Evolutionary conservation across 2,888 invertebrate species (phyloP).

Genomic region (Plutella xylostella): DNA sequence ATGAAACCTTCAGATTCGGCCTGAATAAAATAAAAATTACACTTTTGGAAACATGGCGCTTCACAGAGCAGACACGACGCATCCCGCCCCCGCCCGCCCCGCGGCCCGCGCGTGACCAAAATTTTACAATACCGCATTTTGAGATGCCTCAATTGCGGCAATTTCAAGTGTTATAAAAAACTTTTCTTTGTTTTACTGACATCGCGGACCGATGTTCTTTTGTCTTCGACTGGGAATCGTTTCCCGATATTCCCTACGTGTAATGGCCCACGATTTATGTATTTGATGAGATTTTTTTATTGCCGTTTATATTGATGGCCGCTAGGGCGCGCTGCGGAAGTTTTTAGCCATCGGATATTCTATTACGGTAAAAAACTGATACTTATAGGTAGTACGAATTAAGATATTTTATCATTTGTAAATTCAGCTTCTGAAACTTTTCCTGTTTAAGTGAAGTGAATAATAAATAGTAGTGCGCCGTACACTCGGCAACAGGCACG

Average conservation of each 20-base stretch:
- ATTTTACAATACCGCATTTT: conserved; percentile 27
- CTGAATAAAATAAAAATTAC: not conserved
- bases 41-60: not conserved
- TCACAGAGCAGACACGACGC: too few relatives aligned
- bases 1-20: not conserved
- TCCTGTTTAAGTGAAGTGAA: too few relatives aligned
- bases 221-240: conserved; percentile 47
- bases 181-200: conserved; percentile 42
- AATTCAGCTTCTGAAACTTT: too few relatives aligned
- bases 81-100: too few relatives aligned
- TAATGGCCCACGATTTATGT: conserved; percentile 4
- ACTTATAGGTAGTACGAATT: too few relatives aligned
- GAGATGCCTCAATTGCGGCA: conserved; percentile 29
- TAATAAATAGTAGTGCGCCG: too few relatives aligned
- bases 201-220: conserved; percentile 20
- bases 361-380: too few relatives aligned
- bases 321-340: not conserved
- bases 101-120: conserved; percentile 26
- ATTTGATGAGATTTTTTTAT: conserved; percentile 4
- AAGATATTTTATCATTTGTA: too few relatives aligned
- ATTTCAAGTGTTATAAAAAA: conserved; percentile 46
- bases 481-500: too few relatives aligned
- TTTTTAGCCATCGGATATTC: not conserved
- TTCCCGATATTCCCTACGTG: conserved; percentile 5
- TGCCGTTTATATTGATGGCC: not conserved